phyloP scores from a whole-genome alignment of 2,888 invertebrate species.

The Halocaridina rubra region DNA sequence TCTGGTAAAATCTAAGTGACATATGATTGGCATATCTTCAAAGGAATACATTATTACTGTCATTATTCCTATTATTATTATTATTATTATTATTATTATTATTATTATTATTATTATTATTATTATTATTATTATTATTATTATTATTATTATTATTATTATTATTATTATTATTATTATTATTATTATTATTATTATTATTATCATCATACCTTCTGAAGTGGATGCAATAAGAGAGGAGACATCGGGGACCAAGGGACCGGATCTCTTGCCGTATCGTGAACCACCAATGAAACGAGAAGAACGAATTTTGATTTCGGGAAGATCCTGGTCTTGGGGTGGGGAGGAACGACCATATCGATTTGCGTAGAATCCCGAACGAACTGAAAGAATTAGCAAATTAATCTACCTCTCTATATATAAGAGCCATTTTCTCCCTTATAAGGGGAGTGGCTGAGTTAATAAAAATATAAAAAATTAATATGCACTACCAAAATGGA shows the following conservation, averaged over 20 bases:
- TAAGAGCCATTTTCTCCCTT: no score
- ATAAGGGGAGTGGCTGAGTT: no score
- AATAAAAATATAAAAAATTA: no score
- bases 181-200: background rate
- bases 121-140: background rate
- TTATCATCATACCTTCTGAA: conserved; percentile 5
- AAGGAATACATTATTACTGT: background rate
- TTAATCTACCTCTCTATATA: no score
- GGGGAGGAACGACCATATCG: conserved; percentile 51
- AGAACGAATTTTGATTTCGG: conserved; percentile 52
- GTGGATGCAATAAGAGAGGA: background rate
- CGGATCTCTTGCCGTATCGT: conserved; percentile 55
- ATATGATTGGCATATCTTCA: background rate
- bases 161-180: background rate
- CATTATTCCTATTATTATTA: no score
- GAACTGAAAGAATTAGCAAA: background rate
- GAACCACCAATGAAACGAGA: conserved; percentile 52
- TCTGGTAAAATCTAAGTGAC: background rate
- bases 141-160: background rate
- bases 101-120: background rate
- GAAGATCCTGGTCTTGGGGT: conserved; percentile 13
- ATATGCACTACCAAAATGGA: no score
- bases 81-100: background rate
- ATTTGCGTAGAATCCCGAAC: conserved; percentile 55
- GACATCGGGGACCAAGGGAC: background rate